Evolutionary conservation across 2,888 invertebrate species (phyloP).

Genomic region (Pristionchus fissidentatus): DNA sequence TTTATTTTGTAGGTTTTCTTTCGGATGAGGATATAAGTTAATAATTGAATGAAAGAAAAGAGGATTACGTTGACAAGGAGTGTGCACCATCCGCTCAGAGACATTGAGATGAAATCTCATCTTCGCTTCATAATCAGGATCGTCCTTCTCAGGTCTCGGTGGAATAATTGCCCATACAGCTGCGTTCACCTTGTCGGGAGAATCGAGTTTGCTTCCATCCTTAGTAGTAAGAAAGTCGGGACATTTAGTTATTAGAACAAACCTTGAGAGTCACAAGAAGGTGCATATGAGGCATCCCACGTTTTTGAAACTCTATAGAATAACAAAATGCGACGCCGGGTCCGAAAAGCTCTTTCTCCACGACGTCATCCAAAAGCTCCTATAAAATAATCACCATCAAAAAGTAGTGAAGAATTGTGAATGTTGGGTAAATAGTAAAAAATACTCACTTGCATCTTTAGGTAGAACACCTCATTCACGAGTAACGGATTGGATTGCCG

Average conservation of each 20-base stretch:
- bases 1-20: too few relatives aligned
- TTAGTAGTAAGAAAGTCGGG: not conserved
- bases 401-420: too few relatives aligned
- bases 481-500: constrained; percentile 2
- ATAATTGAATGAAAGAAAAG: too few relatives aligned
- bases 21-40: too few relatives aligned
- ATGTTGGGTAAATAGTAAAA: not conserved
- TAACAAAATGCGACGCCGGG: not conserved
- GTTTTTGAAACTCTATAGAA: constrained; percentile 24
- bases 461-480: constrained; percentile 9
- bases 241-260: not conserved
- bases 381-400: not conserved
- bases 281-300: constrained; percentile 44
- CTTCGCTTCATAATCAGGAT: not conserved
- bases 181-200: not conserved
- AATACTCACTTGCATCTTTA: not conserved
- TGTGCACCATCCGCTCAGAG: not conserved
- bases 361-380: not conserved
- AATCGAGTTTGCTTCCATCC: not conserved
- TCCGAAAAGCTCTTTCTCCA: not conserved
- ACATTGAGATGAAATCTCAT: not conserved
- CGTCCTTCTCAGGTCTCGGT: not conserved
- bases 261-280: not conserved
- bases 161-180: not conserved
- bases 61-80: not conserved